phyloP scores from a whole-genome alignment of 2,113 vertebrate species.

The Melanotaenia duboulayi region DNA sequence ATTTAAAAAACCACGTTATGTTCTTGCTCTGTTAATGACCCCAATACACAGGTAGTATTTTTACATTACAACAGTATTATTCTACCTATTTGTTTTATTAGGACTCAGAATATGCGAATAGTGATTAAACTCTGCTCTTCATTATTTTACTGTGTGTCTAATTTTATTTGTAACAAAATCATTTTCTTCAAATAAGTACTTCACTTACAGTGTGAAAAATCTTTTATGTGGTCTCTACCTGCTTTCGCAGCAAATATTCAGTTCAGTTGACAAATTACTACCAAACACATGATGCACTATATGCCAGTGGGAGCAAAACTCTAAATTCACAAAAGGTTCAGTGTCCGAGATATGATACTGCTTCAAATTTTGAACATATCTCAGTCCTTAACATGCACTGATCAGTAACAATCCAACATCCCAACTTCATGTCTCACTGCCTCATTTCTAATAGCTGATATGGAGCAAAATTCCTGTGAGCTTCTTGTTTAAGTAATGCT shows the following conservation, averaged over 20 bases:
- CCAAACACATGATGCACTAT: conserved; percentile 2
- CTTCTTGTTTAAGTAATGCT: background rate
- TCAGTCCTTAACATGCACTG: background rate
- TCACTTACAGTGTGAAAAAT: conserved; percentile 13
- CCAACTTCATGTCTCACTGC: background rate
- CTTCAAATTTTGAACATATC: background rate
- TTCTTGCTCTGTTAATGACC: background rate
- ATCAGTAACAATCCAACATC: background rate
- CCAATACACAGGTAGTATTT: background rate
- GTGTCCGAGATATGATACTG: background rate
- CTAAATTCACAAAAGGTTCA: background rate
- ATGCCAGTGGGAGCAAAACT: conserved; percentile 20
- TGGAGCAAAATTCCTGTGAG: background rate
- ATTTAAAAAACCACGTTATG: background rate
- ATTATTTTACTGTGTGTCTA: background rate
- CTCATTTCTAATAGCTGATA: background rate
- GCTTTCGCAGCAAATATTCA: conserved; percentile 38
- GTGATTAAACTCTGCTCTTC: background rate
- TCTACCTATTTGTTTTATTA: background rate
- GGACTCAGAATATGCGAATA: background rate
- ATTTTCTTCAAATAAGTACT: conserved; percentile 8
- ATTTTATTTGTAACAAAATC: no score
- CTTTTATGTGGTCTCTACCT: conserved; percentile 21
- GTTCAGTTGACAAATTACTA: conserved; percentile 24
- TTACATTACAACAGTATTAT: background rate